Percentiles rank a stretch among this genome's conserved stretches.
Conservation (phyloP, 2,888 invertebrate species). For the Orthonevra nobilis region DNA sequence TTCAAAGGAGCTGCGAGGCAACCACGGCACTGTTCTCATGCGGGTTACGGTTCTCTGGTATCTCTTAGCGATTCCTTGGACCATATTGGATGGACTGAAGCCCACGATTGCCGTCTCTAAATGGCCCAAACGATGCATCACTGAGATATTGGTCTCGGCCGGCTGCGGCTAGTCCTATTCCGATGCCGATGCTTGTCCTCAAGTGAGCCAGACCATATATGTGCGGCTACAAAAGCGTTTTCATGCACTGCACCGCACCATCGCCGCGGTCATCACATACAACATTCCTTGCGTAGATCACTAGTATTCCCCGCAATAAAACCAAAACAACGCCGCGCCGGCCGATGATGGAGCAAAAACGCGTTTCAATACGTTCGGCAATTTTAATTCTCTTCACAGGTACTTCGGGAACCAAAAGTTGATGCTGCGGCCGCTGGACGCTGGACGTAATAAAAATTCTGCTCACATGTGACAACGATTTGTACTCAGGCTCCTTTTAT, state of each 20-base stretch:
- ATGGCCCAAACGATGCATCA: constrained; percentile 30
- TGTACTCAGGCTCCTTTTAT: constrained; percentile 79
- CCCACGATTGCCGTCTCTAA: constrained; percentile 41
- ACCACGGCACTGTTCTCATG: constrained; percentile 35
- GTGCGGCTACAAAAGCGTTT: constrained; percentile 50
- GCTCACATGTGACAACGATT: constrained; percentile 80
- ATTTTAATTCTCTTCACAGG: constrained; percentile 69
- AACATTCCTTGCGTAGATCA: constrained; percentile 62
- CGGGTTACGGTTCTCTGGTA: constrained; percentile 17
- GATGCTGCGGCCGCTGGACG: constrained; percentile 16
- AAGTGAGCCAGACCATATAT: constrained; percentile 62
- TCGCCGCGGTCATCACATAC: constrained; percentile 32
- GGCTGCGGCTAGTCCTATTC: constrained; percentile 54
- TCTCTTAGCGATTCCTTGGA: constrained; percentile 30
- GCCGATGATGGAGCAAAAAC: constrained; percentile 32
- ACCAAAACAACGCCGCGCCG: constrained; percentile 47
- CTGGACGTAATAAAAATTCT: constrained; percentile 78
- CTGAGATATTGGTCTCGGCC: constrained; percentile 52
- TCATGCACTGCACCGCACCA: constrained; percentile 32
- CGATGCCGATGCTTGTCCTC: constrained; percentile 34
- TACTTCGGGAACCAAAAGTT: constrained; percentile 34
- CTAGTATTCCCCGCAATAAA: constrained; percentile 59
- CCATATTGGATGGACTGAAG: constrained; percentile 30
- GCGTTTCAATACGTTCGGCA: constrained; percentile 60
- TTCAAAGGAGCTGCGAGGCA: constrained; percentile 2